Base-by-base conservation (phyloP, 2,113 vertebrate genomes). In the Nestor notabilis region DNA sequence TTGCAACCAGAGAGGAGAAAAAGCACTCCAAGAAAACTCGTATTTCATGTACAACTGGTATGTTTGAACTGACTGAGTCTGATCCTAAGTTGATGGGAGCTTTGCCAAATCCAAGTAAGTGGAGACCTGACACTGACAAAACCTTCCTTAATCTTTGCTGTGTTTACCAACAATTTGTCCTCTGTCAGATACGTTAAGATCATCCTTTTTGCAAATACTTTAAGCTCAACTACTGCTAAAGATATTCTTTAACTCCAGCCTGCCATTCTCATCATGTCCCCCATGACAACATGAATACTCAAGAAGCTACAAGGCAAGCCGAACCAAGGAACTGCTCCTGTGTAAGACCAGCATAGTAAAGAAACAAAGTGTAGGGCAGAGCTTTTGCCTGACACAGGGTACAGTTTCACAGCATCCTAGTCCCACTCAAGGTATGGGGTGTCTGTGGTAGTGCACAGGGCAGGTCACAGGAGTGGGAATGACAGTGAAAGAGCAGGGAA, bases 51-150 rank as follows among this genome's bases (percentile, higher is more conserved):
- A 78, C 61, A 91, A 69, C 56, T 0, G 0, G 80, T 79, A 60
- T 70, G 79, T 83, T 88, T 86, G 79, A 88, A 90, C 56, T n/a
- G 83, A 84, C 47, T 49, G 69, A 89, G 89, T 83, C 80, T 92
- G 83, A 79, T 72, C 80, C 3, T 6, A 89, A 89, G 68, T 1
- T 68, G 80, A 91, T 8, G 12, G 90, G 76, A 95, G 25, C 53
- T 76, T 53, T 91, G 90, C 93, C 96, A 92, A 14, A 87, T 50
- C 20, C 17, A 17, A 68, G 49, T 23, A 85, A 93, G 78, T 3
- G 4, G 41, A 95, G 81, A 90, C 74, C 41, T 94, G 89, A 64
- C 86, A 89, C 47, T 13, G 27, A 68, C 44, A 92, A 92, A 90
- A 33, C 41, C 50, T 86, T 69, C 74, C 77, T 91, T 92, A 83